Percentiles rank a stretch among this genome's conserved stretches.
Conservation (phyloP, 2,113 vertebrate genomes). For the Sarotherodon lohbergeri region DNA sequence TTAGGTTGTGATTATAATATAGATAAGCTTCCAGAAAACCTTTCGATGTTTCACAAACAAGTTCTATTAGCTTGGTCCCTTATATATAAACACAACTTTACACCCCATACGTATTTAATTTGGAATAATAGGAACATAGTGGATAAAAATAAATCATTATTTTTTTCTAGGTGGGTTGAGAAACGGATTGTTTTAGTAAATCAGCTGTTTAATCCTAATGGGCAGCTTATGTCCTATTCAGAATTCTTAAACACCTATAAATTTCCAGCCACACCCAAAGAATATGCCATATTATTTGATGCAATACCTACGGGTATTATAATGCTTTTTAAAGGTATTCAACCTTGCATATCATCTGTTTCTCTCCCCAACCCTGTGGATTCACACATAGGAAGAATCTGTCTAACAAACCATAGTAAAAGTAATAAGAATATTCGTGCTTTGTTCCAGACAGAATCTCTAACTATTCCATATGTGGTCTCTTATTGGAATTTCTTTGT, state of each 20-base stretch:
- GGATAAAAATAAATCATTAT: background rate
- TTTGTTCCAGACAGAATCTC: too few species aligned
- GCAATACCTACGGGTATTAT: fast-evolving
- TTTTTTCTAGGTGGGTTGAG: background rate
- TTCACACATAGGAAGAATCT: too few species aligned
- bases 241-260: background rate
- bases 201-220: background rate
- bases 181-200: background rate
- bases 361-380: too few species aligned
- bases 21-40: fast-evolving
- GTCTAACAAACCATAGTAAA: too few species aligned
- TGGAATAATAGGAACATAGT: background rate
- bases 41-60: background rate
- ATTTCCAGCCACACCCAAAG: background rate
- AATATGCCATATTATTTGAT: background rate
- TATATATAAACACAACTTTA: background rate
- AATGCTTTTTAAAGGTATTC: background rate
- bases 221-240: fast-evolving
- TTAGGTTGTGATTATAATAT: background rate
- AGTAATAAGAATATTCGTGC: too few species aligned
- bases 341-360: background rate
- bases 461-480: fast-evolving
- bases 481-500: fast-evolving
- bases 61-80: background rate
- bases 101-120: fast-evolving